Percentiles rank a stretch among this genome's conserved stretches.
Evolutionary conservation across 2,797 vertebrate species (phyloP).

Genomic region (Amblyopsis hoosieri): DNA sequence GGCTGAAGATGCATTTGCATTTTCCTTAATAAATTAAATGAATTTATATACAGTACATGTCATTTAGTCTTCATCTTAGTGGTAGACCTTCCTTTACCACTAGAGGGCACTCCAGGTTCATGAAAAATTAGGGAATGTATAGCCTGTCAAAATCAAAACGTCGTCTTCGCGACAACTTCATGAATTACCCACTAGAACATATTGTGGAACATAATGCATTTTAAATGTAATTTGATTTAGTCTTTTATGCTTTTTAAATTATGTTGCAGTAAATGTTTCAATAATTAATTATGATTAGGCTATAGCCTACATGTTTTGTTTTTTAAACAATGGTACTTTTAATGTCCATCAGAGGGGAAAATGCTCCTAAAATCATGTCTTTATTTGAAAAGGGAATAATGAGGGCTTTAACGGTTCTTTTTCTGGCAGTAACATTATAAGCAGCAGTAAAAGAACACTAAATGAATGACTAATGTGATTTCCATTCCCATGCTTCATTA

Average conservation of each 20-base stretch:
- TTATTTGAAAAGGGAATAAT: conserved; percentile 14
- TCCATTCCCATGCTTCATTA: conserved; percentile 27
- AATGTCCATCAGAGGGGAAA: conserved; percentile 9
- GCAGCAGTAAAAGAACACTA: conserved; percentile 11
- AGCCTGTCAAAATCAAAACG: neutral
- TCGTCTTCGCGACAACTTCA: too few relatives aligned
- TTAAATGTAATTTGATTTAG: neutral
- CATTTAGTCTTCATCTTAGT: neutral
- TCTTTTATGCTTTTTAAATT: conserved; percentile 20
- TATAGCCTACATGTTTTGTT: neutral
- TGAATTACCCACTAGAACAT: too few relatives aligned
- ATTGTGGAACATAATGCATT: neutral
- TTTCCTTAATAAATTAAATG: too few relatives aligned
- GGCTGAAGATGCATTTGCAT: too few relatives aligned
- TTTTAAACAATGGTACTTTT: conserved; percentile 10
- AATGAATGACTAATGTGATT: conserved; percentile 26
- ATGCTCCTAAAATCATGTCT: neutral
- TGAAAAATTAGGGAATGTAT: neutral
- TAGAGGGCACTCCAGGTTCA: conserved; percentile 63
- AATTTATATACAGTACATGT: too few relatives aligned
- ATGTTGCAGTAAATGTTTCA: neutral
- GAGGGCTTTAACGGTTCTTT: conserved; percentile 20
- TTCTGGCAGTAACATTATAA: conserved; percentile 20
- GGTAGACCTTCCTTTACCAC: conserved; percentile 36
- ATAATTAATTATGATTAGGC: too few relatives aligned